Conservation (phyloP, 2,888 invertebrate species). For the Macrosoma leucophasiata region DNA sequence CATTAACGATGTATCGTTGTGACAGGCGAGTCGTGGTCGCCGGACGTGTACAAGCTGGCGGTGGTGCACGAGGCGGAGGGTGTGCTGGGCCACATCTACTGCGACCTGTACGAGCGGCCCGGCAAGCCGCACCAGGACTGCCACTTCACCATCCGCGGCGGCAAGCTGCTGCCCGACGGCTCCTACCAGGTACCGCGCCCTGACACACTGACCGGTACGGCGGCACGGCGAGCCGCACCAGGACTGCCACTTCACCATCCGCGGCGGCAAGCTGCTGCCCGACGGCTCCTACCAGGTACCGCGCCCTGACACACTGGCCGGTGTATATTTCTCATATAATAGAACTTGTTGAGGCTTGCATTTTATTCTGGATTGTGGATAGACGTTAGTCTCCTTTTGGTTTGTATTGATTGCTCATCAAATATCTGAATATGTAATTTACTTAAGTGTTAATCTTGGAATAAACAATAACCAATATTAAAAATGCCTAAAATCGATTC, state of each 20-base stretch:
- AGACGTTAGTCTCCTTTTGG: no score
- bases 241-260: constrained; percentile 99
- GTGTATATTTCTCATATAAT: no score
- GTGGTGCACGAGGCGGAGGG: constrained; percentile 89
- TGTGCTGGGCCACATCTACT: constrained; percentile 94
- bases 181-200: constrained; percentile 81
- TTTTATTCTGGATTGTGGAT: no score
- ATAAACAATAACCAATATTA: no score
- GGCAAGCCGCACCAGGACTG: constrained; percentile 99
- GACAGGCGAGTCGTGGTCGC: constrained; percentile 91
- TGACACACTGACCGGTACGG: constrained; percentile 15
- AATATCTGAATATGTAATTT: no score
- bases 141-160: constrained; percentile 98
- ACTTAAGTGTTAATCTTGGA: no score
- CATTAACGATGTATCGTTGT: no score
- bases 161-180: constrained; percentile 85
- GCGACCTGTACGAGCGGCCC: constrained; percentile 94
- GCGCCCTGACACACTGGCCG: no score
- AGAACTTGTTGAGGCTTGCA: no score
- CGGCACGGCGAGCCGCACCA: constrained; percentile 94
- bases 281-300: constrained; percentile 91
- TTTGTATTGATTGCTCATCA: no score
- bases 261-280: constrained; percentile 87
- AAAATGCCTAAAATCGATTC: no score
- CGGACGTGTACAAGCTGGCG: constrained; percentile 94